A percentile compares a stretch with the other conserved stretches of the same genome.
phyloP scores from a whole-genome alignment of 2,888 invertebrate species.

The Athalia rosae region DNA sequence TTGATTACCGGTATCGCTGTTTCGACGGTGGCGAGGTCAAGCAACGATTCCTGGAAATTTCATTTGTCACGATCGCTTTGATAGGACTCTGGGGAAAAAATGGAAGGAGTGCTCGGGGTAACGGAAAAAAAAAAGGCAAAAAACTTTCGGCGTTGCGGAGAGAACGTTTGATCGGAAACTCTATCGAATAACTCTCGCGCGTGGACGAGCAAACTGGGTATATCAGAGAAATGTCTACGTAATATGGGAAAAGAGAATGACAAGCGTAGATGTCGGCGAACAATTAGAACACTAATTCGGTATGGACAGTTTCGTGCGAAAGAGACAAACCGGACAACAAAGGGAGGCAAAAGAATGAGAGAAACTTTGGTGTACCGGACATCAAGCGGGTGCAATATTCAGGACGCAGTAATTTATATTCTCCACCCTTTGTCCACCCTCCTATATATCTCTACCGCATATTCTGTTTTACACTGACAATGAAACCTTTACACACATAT shows the following conservation, averaged over 20 bases:
- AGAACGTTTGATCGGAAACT: too few relatives aligned
- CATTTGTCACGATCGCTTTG: not conserved
- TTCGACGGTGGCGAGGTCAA: constrained; percentile 52
- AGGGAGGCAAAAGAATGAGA: constrained; percentile 28
- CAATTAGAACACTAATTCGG: constrained; percentile 31
- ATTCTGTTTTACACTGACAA: not conserved
- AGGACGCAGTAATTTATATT: constrained; percentile 44
- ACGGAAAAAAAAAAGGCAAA: too few relatives aligned
- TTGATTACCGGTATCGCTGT: constrained; percentile 64
- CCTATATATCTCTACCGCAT: constrained; percentile 17
- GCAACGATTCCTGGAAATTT: constrained; percentile 1
- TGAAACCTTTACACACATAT: constrained; percentile 21
- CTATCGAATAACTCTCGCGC: not conserved
- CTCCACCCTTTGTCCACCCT: constrained; percentile 34
- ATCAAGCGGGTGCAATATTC: constrained; percentile 38
- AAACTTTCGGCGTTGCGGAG: too few relatives aligned
- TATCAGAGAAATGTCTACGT: constrained; percentile 18
- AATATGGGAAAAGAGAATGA: not conserved
- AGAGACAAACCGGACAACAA: constrained; percentile 39
- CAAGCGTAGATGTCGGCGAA: constrained; percentile 17
- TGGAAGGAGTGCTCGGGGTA: too few relatives aligned
- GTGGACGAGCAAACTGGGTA: not conserved
- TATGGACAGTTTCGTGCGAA: constrained; percentile 17
- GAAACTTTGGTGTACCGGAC: constrained; percentile 41
- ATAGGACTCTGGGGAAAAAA: not conserved